Evolutionary conservation across 2,888 invertebrate species (phyloP).

Genomic region (Chalcis sispes): DNA sequence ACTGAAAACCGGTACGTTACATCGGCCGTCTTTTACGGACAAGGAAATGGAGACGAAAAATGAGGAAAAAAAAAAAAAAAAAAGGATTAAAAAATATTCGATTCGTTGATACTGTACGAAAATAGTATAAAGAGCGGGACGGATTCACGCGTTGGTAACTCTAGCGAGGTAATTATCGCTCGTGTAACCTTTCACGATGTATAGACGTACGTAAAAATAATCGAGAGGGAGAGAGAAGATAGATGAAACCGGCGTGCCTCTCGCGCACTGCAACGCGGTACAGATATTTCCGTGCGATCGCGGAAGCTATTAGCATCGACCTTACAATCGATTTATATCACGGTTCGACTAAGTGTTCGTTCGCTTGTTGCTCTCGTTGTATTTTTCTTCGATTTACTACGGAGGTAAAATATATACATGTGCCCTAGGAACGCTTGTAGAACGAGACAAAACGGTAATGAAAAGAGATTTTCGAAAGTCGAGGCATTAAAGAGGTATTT

Average conservation of each 20-base stretch:
- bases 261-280: not conserved
- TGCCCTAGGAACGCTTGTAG: too few relatives aligned
- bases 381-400: not conserved
- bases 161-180: too few relatives aligned
- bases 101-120: not conserved
- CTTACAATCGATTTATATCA: conserved; percentile 31
- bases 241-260: too few relatives aligned
- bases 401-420: too few relatives aligned
- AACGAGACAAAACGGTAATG: not conserved
- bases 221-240: too few relatives aligned
- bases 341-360: not conserved
- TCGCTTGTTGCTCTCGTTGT: not conserved
- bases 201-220: too few relatives aligned
- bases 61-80: not conserved
- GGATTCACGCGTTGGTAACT: too few relatives aligned
- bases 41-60: not conserved
- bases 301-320: conserved; percentile 42
- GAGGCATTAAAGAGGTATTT: too few relatives aligned
- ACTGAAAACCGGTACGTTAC: conserved; percentile 20
- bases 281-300: conserved; percentile 6
- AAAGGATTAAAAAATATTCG: conserved; percentile 2
- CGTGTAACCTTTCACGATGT: too few relatives aligned
- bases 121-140: too few relatives aligned
- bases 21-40: not conserved
- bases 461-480: conserved; percentile 6